Base-by-base conservation (phyloP, 2,888 invertebrate genomes). In the Hirtodrosophila duncani region DNA sequence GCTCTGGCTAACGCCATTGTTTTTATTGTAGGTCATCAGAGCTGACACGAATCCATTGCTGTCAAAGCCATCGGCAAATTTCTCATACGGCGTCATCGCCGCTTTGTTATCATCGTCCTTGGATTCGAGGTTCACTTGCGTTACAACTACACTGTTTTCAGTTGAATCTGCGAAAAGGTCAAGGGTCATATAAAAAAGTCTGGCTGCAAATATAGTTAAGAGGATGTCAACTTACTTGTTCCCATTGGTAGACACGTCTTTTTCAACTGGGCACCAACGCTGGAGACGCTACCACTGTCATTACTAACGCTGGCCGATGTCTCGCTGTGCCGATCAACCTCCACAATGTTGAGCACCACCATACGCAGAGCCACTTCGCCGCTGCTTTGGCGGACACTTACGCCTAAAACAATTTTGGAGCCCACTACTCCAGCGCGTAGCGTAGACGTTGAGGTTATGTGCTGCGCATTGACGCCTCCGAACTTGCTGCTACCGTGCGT, bases 11-110 rank as follows among this genome's bases (percentile, higher is more conserved):
- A 43, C 67, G 3, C 66, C 69, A 31, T 67, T 71, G 31, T 71
- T 78, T 21, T 82, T 79, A 33, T 78, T 77, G 27, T 68, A 72
- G 7, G 78, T 75, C 67, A 77, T 72, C 3, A 77, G 18, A 7
- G 84, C 85, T 3, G 84, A 75, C 10, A 84, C 83, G 36, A 85
- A 85, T 1, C 84, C 84, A 17, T 83, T 85, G 52, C 85, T 85
- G 41, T 85, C 85, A 36, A 84, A 84, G 3, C 85, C 82, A 49
- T 85, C 85, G 0, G 82, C 67, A 41, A 84, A 85, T 43, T 85
- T 85, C 18, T 83, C 83, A 38, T 80, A 84, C 9, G 81, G 61
- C n/a, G 81, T 70, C 41, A 83, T 36, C 0, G 78, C 67, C 53
- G 82, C 82, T 21, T 81, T 79, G 38, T 82, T 79, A 34, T 83